Evolutionary conservation across 2,888 invertebrate genomes (phyloP), one percentile per base, ranked within the genome.

Genomic region (Nomada ferruginata): DNA sequence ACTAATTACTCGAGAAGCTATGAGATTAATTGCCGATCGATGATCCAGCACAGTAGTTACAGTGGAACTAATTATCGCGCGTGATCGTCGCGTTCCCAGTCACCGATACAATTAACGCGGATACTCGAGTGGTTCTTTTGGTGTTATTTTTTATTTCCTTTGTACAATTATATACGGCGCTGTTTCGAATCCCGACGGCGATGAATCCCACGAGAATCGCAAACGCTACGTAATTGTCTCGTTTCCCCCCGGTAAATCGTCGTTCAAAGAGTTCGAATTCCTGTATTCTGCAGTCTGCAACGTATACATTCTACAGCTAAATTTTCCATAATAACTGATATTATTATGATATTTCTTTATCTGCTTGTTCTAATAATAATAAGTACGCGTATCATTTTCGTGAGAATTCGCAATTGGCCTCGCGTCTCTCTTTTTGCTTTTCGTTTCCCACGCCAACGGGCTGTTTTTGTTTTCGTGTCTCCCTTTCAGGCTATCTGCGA

Each of bases 221-320:
- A 50, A 59, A 60, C 23, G 70, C 69, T 60, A 83, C 59, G 52
- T 84, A 77, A 86, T 76, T 80, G 71, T 77, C 71, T 59, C 53
- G 66, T 57, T 72, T 82, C 72, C 73, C 53, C 65, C 52, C 23
- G 11, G 86, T 77, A 77, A 74, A 77, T 83, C 72, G 80, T 75
- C 77, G 83, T 72, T 82, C 76, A 76, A 72, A 75, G 72, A 65
- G 72, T 72, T 77, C 63, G 20, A 65, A 50, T 18, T 18, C 50
- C 50, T 50, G 50, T 10, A n/a, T 23, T 23, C 23, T 55, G 18
- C 50, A 13, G 18, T 55, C 23, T 3, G 36, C 36, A 36, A 36
- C 29, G 3, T 29, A 29, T 29, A 29, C 36, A 5, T 36, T 36
- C 5, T 7, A 5, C 5, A 36, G 36, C 36, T 7, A 36, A 36